Percentiles rank a stretch among this genome's conserved stretches.
Evolutionary conservation across 2,797 vertebrate genomes (phyloP).

Genomic region (Sparus aurata): DNA sequence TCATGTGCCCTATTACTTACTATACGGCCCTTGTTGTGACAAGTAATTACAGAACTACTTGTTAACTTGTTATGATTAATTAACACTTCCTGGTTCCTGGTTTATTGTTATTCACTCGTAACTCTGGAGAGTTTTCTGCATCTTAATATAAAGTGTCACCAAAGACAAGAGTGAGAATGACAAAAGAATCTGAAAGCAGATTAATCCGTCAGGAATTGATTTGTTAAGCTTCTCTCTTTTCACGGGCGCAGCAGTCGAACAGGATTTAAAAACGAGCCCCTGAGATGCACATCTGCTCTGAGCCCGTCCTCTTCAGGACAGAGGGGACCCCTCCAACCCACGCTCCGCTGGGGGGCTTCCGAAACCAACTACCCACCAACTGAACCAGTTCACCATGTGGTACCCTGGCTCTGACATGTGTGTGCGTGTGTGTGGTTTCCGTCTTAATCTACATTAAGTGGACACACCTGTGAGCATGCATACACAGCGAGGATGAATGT

Average conservation of each 20-base stretch:
- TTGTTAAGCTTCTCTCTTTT: conserved; percentile 83
- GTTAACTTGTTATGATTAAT: conserved; percentile 17
- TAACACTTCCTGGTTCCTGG: conserved; percentile 1
- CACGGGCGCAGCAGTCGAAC: conserved; percentile 73
- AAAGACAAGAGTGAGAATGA: conserved; percentile 70
- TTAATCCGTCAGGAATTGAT: conserved; percentile 81
- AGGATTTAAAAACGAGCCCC: conserved; percentile 76
- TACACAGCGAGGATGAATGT: conserved; percentile 33
- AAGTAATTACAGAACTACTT: conserved; percentile 5
- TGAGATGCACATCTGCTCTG: conserved; percentile 76
- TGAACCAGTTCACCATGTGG: conserved; percentile 35
- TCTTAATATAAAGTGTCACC: conserved; percentile 32
- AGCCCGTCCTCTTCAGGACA: conserved; percentile 57
- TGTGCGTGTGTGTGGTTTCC: background rate
- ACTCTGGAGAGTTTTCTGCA: conserved; percentile 19
- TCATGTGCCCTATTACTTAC: background rate
- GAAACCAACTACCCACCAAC: conserved; percentile 51
- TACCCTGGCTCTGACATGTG: conserved; percentile 9
- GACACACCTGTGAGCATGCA: conserved; percentile 41
- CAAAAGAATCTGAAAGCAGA: conserved; percentile 75
- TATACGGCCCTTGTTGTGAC: background rate
- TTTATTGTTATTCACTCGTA: conserved; percentile 18
- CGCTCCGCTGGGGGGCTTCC: conserved; percentile 32
- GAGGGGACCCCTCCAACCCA: conserved; percentile 41
- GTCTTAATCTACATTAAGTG: conserved; percentile 34